A percentile compares a stretch with the other conserved stretches of the same genome.
These are phyloP conservation scores for Dryas iulia DNA, from an alignment of 1,140 invertebrate genomes.

Conservation along the genomic window DNA sequence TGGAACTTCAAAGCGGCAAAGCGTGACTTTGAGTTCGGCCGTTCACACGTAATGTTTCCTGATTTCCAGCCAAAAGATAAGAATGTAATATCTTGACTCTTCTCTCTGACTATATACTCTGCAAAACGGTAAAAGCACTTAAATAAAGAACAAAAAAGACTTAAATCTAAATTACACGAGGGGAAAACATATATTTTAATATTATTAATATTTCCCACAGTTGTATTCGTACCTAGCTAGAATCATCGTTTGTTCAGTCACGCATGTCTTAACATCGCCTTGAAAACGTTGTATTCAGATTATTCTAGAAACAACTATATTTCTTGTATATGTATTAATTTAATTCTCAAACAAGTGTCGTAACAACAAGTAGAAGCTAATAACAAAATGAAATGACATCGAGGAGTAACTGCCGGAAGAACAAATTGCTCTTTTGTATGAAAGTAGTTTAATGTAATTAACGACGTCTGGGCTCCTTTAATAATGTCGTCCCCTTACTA, in stretches of 20 bases:
- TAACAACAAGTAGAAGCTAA: neutral
- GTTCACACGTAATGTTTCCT: too few relatives aligned
- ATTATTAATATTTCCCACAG: neutral
- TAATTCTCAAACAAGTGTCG: neutral
- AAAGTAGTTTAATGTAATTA: conserved; percentile 48
- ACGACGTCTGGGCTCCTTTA: conserved; percentile 29
- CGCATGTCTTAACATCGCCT: neutral
- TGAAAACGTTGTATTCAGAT: neutral
- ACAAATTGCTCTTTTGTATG: conserved; percentile 64
- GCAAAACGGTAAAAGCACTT: too few relatives aligned
- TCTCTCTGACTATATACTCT: too few relatives aligned
- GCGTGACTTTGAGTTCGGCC: too few relatives aligned
- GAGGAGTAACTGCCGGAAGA: conserved; percentile 51
- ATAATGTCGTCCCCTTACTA: conserved; percentile 10
- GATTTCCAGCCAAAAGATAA: too few relatives aligned
- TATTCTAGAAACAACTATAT: neutral
- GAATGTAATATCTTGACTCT: too few relatives aligned
- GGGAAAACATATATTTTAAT: neutral
- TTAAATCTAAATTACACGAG: too few relatives aligned
- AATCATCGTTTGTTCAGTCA: neutral
- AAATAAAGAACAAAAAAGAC: too few relatives aligned
- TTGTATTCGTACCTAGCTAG: neutral
- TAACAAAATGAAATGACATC: conserved; percentile 23
- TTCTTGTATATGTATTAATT: neutral
- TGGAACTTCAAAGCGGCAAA: too few relatives aligned